These are phyloP conservation scores for Chloroclystis v-ata DNA, from an alignment of 2,888 invertebrate species.

Conservation along the genomic window DNA sequence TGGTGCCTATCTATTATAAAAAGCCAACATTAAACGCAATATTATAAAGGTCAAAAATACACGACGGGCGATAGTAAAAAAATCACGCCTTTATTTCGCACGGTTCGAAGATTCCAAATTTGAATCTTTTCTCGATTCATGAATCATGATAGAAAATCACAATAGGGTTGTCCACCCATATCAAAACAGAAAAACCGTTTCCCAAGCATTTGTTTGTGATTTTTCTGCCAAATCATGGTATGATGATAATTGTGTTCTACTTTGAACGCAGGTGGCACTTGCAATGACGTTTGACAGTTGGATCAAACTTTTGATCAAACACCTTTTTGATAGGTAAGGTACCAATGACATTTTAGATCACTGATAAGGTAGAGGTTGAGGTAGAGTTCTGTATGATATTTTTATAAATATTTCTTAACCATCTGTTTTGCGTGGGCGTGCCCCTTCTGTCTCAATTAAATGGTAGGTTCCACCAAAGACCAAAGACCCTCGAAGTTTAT, in stretches of 20 bases:
- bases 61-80: too few relatives aligned
- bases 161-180: constrained; percentile 34
- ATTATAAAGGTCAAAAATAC: too few relatives aligned
- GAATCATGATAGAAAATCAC: neutral
- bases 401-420: too few relatives aligned
- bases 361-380: too few relatives aligned
- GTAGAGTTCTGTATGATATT: too few relatives aligned
- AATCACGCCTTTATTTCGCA: constrained; percentile 8
- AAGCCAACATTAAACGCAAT: too few relatives aligned
- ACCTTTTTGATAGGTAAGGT: constrained; percentile 10
- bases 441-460: too few relatives aligned
- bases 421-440: too few relatives aligned
- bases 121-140: neutral
- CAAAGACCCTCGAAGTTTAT: too few relatives aligned
- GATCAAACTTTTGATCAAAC: constrained; percentile 18
- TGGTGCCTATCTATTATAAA: too few relatives aligned
- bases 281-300: constrained; percentile 27
- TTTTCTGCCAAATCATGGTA: constrained; percentile 71
- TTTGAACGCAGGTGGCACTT: constrained; percentile 27
- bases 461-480: too few relatives aligned
- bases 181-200: constrained; percentile 48
- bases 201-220: constrained; percentile 43
- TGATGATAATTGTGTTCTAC: constrained; percentile 46
- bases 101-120: neutral
- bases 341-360: constrained; percentile 1